Conservation (phyloP, 2,797 vertebrate species). For the Leuciscus waleckii region DNA sequence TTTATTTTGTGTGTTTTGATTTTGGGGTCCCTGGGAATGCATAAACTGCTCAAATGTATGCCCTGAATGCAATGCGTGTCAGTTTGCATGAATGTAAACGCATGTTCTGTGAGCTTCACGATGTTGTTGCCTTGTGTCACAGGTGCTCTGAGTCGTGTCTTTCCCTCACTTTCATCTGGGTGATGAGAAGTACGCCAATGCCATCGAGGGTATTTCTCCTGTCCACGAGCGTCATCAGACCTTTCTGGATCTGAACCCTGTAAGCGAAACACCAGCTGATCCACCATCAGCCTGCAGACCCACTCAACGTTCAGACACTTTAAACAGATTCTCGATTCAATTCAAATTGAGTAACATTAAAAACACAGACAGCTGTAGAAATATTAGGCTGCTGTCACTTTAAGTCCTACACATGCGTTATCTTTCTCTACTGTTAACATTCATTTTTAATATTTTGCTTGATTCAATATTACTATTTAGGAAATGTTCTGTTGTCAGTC, state of each 20-base stretch:
- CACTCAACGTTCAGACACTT: not conserved
- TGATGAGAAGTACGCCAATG: slow-evolving; percentile 71
- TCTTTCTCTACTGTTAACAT: too few species aligned
- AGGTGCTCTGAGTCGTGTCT: slow-evolving; percentile 81
- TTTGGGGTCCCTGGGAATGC: not conserved
- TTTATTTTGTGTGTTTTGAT: not conserved
- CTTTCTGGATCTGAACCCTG: slow-evolving; percentile 83
- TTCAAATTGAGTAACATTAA: not conserved
- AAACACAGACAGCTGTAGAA: too few species aligned
- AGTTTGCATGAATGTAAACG: not conserved
- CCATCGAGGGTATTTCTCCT: slow-evolving; percentile 76
- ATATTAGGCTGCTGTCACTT: too few species aligned
- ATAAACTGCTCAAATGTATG: not conserved
- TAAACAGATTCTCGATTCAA: not conserved
- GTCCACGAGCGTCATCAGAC: slow-evolving; percentile 78
- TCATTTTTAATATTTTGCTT: too few species aligned
- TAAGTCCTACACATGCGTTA: too few species aligned
- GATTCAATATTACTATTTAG: too few species aligned
- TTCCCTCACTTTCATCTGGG: slow-evolving; percentile 84
- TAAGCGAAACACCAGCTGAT: slow-evolving; percentile 51
- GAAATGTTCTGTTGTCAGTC: not conserved
- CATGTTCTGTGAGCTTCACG: not conserved
- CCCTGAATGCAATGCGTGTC: not conserved
- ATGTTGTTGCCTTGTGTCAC: not conserved
- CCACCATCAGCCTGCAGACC: not conserved